Evolutionary conservation across 2,888 invertebrate genomes (phyloP).

Genomic region (Xestia xanthographa): DNA sequence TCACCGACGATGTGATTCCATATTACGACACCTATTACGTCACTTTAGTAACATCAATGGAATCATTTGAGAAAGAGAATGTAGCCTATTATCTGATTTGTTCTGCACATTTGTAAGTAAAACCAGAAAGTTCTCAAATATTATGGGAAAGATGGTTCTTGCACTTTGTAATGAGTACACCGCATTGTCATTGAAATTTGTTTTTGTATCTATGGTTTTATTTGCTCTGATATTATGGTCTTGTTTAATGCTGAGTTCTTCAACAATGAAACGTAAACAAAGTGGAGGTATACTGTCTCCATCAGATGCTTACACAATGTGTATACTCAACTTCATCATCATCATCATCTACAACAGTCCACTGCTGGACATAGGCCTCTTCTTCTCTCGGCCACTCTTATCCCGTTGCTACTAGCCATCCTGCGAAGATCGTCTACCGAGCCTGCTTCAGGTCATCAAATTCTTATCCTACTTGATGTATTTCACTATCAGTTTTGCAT

Average conservation of each 20-base stretch:
- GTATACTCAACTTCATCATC: not conserved
- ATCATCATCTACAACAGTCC: too few species aligned
- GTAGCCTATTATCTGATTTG: slow-evolving; percentile 48
- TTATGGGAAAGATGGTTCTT: not conserved
- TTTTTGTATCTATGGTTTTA: not conserved
- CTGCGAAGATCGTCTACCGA: too few species aligned
- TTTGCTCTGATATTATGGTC: not conserved
- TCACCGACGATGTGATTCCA: slow-evolving; percentile 66
- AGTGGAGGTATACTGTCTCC: not conserved
- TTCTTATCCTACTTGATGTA: not conserved
- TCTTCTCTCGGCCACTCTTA: too few species aligned
- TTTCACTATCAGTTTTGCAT: not conserved
- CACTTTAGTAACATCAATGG: slow-evolving; percentile 60
- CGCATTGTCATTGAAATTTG: not conserved
- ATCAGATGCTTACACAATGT: not conserved
- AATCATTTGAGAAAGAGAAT: slow-evolving; percentile 51
- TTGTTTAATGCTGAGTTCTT: not conserved
- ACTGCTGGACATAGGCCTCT: too few species aligned
- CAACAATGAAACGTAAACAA: not conserved
- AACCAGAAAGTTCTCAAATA: slow-evolving; percentile 1
- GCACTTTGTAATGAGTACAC: slow-evolving; percentile 7
- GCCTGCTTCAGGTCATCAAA: too few species aligned
- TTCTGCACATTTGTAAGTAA: slow-evolving; percentile 45
- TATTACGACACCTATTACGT: slow-evolving; percentile 68
- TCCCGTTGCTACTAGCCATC: too few species aligned